Conservation (phyloP, 1,140 invertebrate species). For the Drosophila bifasciata region DNA sequence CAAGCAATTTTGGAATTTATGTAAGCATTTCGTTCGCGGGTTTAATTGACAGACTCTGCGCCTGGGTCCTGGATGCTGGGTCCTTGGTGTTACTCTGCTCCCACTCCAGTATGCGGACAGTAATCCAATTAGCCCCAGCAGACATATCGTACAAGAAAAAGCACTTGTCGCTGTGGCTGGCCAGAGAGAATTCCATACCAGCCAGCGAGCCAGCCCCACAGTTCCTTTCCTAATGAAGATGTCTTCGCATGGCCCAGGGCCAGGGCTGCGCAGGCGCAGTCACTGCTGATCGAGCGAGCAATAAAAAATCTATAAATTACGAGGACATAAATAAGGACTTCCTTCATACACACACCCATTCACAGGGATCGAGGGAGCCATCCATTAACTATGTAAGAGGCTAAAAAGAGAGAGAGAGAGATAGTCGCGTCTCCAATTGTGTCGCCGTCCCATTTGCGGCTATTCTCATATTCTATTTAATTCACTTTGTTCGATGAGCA, state of each 20-base stretch:
- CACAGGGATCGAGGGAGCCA: neutral
- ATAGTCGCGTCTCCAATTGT: neutral
- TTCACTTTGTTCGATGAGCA: slow-evolving; percentile 84
- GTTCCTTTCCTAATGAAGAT: slow-evolving; percentile 71
- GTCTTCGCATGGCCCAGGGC: slow-evolving; percentile 56
- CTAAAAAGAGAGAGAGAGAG: too few species aligned
- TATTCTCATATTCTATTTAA: slow-evolving; percentile 83
- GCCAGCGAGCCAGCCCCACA: too few species aligned
- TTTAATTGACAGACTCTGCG: slow-evolving; percentile 71
- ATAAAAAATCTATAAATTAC: slow-evolving; percentile 74
- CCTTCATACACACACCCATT: slow-evolving; percentile 35
- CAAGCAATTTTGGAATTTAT: slow-evolving; percentile 81
- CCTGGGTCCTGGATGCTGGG: too few species aligned
- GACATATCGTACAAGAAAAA: slow-evolving; percentile 80
- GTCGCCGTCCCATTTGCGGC: slow-evolving; percentile 38
- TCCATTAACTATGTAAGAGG: neutral
- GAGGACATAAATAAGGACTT: slow-evolving; percentile 64
- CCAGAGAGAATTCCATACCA: too few species aligned
- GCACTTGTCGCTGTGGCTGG: slow-evolving; percentile 71
- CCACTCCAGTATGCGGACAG: slow-evolving; percentile 10
- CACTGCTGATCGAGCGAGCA: slow-evolving; percentile 14
- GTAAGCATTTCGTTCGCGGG: slow-evolving; percentile 80
- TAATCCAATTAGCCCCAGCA: slow-evolving; percentile 79
- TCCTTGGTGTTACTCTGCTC: too few species aligned
- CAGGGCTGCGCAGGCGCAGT: slow-evolving; percentile 6